A percentile compares a stretch with the other conserved stretches of the same genome.
Conservation (phyloP, 2,797 vertebrate genomes). For the Kryptopterus vitreolus region DNA sequence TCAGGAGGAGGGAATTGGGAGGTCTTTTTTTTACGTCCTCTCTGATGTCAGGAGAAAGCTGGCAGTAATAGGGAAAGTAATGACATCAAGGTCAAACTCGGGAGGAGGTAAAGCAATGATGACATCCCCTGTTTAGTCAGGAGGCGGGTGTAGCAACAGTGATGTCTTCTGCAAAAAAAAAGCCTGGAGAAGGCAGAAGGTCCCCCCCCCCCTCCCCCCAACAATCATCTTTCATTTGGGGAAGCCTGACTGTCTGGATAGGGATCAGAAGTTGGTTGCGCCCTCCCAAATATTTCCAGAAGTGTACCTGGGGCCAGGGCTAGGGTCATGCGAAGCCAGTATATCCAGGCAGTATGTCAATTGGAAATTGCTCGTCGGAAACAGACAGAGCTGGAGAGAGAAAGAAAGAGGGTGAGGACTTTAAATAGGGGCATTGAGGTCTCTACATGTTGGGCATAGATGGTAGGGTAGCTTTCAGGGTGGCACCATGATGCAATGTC, state of each 20-base stretch:
- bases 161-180: background rate
- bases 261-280: too few species aligned
- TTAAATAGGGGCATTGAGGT: background rate
- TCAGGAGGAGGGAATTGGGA: background rate
- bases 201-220: background rate
- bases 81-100: background rate
- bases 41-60: too few species aligned
- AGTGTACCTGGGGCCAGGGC: background rate
- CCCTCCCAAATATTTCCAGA: background rate
- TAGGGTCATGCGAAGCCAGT: background rate
- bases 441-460: background rate
- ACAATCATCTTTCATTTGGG: background rate
- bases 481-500: slow-evolving; percentile 25
- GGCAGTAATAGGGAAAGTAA: too few species aligned
- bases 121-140: background rate
- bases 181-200: background rate
- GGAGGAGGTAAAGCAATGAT: background rate
- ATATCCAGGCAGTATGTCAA: background rate
- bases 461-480: slow-evolving; percentile 2
- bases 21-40: too few species aligned
- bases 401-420: background rate
- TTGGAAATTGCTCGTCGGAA: background rate
- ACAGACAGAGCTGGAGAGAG: background rate
- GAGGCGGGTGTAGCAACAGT: background rate
- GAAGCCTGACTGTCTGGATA: background rate